Conservation (phyloP, 2,888 invertebrate species). For the Cordilura impudica region DNA sequence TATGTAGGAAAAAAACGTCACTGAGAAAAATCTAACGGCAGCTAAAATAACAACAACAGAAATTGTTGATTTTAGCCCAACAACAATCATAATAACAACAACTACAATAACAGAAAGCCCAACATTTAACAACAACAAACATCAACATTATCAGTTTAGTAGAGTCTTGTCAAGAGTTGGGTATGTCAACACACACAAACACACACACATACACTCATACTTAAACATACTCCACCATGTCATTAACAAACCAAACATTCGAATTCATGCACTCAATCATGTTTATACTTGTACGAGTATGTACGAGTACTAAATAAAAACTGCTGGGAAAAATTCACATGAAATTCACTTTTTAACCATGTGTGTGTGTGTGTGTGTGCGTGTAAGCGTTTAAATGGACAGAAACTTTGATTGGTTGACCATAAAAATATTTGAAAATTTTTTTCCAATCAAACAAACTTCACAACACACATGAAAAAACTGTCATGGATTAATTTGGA, state of each 20-base stretch:
- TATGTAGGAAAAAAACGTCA: conserved; percentile 13
- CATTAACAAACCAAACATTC: conserved; percentile 52
- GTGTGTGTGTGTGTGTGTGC: conserved; percentile 1
- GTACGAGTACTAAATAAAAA: conserved; percentile 26
- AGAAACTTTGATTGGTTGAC: conserved; percentile 59
- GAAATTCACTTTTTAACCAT: conserved; percentile 20
- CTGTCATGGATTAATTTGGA: no score
- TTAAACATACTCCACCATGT: conserved; percentile 50
- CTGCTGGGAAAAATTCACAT: conserved; percentile 57
- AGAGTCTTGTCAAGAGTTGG: conserved; percentile 28
- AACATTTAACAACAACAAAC: conserved; percentile 40
- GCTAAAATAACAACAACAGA: conserved; percentile 13
- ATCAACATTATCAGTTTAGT: conserved; percentile 36
- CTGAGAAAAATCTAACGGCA: not conserved
- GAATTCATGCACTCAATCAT: conserved; percentile 34
- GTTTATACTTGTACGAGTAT: conserved; percentile 2
- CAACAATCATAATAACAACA: conserved; percentile 19
- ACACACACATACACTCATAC: no score
- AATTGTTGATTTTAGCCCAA: conserved; percentile 37
- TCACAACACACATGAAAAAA: conserved; percentile 19
- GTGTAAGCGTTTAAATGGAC: conserved; percentile 28
- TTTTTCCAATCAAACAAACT: conserved; percentile 2
- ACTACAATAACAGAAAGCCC: conserved; percentile 29
- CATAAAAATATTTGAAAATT: conserved; percentile 57
- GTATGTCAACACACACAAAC: conserved; percentile 11